These are phyloP conservation scores for Hyla sarda DNA, from an alignment of 2,113 vertebrate genomes.

Conservation along the genomic window DNA sequence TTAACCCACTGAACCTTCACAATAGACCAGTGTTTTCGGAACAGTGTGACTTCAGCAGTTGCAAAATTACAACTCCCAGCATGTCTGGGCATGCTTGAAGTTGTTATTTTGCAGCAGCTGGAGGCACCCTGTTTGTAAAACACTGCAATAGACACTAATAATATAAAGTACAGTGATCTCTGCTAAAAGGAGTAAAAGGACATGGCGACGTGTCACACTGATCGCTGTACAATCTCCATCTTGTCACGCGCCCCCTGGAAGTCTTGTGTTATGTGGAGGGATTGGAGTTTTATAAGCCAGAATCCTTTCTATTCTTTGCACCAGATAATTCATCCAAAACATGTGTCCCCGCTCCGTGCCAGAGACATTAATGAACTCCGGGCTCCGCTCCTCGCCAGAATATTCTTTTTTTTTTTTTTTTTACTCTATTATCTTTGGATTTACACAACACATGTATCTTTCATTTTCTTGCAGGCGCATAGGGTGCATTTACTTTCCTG, in stretches of 20 bases:
- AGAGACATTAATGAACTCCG: background rate
- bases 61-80: too few relatives aligned
- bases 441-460: background rate
- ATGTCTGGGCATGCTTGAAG: too few relatives aligned
- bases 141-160: background rate
- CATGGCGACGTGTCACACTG: conserved; percentile 19
- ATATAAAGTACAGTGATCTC: background rate
- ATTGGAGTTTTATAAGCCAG: background rate
- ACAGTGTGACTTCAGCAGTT: too few relatives aligned
- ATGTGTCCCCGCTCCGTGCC: conserved; percentile 21
- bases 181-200: too few relatives aligned
- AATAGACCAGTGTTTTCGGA: too few relatives aligned
- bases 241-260: background rate
- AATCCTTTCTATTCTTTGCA: conserved; percentile 22
- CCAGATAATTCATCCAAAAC: conserved; percentile 30
- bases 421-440: background rate
- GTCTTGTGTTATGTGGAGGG: background rate
- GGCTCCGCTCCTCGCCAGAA: background rate
- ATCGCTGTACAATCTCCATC: conserved; percentile 2
- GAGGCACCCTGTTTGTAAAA: too few relatives aligned
- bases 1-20: too few relatives aligned
- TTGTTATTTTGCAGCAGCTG: too few relatives aligned
- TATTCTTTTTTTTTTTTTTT: background rate
- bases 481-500: background rate
- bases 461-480: background rate